Evolutionary conservation across 92 coral and sea anemone species (phyloP), one percentile per base, ranked within the genome.

Genomic region (Zoanthus sansibaricus): DNA sequence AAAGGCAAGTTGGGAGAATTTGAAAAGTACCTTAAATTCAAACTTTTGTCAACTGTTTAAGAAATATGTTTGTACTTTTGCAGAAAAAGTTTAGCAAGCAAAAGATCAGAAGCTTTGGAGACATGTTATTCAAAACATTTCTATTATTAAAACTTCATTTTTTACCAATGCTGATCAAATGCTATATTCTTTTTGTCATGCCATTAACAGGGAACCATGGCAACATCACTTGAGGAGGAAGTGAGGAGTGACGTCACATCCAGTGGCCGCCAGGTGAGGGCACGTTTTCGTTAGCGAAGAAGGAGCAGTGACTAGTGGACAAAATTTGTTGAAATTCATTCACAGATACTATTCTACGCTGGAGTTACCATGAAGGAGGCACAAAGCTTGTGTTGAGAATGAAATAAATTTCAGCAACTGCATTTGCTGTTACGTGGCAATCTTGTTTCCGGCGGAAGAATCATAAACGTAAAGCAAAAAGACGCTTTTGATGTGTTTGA

Each of bases 221-320:
- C 85, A 80, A 80, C 85, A 80, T 80, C 85, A 80, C 64, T 32
- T 32, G 45, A 20, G 67, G 93, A 93, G 98, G 98, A 94, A 94
- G 98, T 94, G 82, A 83, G 77, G 31, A 18, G 91, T 94, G 98
- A 94, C 98, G 98, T 94, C 98, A 93, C 89, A 93, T 90, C 88
- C 89, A 89, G 95, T 92, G 91, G 83, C 83, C 46, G 92, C 98
- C 95, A 93, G 98, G 95, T 93, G 95, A 82, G 78, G 42, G 91
- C 89, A 94, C 94, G 92, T 84, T 94, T 94, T 69, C 91, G 92
- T 83, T 73, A 62, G 45, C 83, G 82, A 71, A 67, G 80, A 54
- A 71, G 49, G 87, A 62, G 0, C 55, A 72, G 89, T 64, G 77
- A 83, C 62, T 69, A 48, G 72, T 83, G 82, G 32, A n/a, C 32